Evolutionary conservation across 2,888 invertebrate species (phyloP).

Genomic region (Hypena proboscidalis): DNA sequence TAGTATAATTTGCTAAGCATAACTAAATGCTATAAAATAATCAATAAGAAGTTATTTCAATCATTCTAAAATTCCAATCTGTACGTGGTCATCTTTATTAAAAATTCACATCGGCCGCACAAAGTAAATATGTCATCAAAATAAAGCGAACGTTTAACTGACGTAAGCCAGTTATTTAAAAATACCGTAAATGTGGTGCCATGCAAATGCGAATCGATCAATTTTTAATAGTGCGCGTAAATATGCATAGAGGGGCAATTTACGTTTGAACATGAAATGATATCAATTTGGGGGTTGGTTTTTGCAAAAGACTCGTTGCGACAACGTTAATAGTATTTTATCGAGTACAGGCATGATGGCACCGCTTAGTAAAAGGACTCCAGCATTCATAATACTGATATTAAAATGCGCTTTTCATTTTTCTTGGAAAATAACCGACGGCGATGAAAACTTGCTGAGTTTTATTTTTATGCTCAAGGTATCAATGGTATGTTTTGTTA

Average conservation of each 20-base stretch:
- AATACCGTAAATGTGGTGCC: slow-evolving; percentile 48
- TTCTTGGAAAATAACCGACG: slow-evolving; percentile 20
- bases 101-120: too few species aligned
- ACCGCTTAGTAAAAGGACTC: slow-evolving; percentile 38
- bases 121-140: slow-evolving; percentile 16
- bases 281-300: slow-evolving; percentile 64
- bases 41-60: too few species aligned
- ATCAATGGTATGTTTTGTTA: slow-evolving; percentile 12
- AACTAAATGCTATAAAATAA: too few species aligned
- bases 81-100: too few species aligned
- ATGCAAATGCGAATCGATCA: slow-evolving; percentile 60
- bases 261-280: slow-evolving; percentile 62
- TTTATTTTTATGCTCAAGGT: slow-evolving; percentile 6
- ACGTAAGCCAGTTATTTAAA: slow-evolving; percentile 38
- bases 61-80: too few species aligned
- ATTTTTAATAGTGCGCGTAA: slow-evolving; percentile 65
- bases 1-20: too few species aligned
- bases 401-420: slow-evolving; percentile 37
- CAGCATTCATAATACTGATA: slow-evolving; percentile 38
- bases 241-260: slow-evolving; percentile 65
- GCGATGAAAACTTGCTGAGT: slow-evolving; percentile 15
- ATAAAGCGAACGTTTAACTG: slow-evolving; percentile 20
- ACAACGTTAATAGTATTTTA: slow-evolving; percentile 56
- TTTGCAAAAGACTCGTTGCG: slow-evolving; percentile 59
- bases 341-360: slow-evolving; percentile 32